Conservation (phyloP, 2,113 vertebrate genomes). For the Tenrec ecaudatus region DNA sequence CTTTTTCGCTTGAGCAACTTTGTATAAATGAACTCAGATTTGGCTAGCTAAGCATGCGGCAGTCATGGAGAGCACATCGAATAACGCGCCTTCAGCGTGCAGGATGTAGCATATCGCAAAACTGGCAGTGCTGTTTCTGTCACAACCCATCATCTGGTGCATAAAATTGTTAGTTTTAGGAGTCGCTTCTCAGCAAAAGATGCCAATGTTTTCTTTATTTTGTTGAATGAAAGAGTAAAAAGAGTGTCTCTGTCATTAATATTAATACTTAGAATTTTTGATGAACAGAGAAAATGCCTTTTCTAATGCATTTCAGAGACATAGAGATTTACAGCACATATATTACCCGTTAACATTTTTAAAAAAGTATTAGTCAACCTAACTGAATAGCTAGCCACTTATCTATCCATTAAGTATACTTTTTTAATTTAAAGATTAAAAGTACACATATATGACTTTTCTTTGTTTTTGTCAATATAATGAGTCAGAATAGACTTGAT, state of each 20-base stretch:
- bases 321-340: neutral
- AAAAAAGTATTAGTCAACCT: neutral
- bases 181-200: constrained; percentile 80
- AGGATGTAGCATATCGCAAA: constrained; percentile 76
- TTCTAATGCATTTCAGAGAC: neutral
- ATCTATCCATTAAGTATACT: neutral
- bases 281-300: constrained; percentile 17
- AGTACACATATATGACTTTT: neutral
- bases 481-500: no score
- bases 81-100: constrained; percentile 70
- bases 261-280: constrained; percentile 42
- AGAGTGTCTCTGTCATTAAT: constrained; percentile 39
- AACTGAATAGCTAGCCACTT: neutral
- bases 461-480: neutral
- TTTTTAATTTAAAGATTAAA: neutral
- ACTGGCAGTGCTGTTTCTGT: constrained; percentile 65
- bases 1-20: constrained; percentile 72
- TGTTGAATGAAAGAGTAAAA: constrained; percentile 56
- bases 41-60: constrained; percentile 86
- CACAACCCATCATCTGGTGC: constrained; percentile 78
- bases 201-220: constrained; percentile 61
- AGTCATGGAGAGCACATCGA: constrained; percentile 85
- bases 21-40: constrained; percentile 83
- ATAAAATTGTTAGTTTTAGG: constrained; percentile 80
- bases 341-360: neutral